Evolutionary conservation across 2,113 vertebrate species (phyloP).

Genomic region (Todiramphus chloris): DNA sequence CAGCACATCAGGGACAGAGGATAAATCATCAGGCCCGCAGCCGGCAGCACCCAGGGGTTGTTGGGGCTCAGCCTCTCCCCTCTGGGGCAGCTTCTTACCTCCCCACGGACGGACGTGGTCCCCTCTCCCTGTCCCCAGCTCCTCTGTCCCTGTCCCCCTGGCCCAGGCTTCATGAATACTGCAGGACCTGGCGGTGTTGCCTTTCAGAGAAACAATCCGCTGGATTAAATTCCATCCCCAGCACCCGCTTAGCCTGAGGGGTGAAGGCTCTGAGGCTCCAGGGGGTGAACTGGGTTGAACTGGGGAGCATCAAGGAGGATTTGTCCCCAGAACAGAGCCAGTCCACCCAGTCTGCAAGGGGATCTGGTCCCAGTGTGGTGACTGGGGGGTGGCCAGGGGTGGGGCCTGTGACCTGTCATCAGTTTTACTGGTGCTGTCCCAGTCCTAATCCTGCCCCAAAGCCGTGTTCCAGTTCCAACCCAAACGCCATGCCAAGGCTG

Average conservation of each 20-base stretch:
- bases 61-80: rapidly evolving
- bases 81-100: neutral
- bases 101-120: neutral
- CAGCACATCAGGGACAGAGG: rapidly evolving
- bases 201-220: constrained; percentile 48
- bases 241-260: rapidly evolving
- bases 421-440: neutral
- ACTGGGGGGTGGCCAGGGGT: neutral
- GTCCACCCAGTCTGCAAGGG: rapidly evolving
- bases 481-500: neutral
- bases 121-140: neutral
- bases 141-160: too few species aligned
- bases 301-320: rapidly evolving
- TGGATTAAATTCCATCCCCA: constrained; percentile 38
- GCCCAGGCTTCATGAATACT: constrained; percentile 49
- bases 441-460: neutral
- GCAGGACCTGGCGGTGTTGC: neutral
- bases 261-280: neutral
- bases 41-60: neutral
- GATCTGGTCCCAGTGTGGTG: neutral
- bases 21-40: neutral
- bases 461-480: too few species aligned
- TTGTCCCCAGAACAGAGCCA: neutral
- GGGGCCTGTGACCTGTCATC: too few species aligned
- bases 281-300: neutral